Evolutionary conservation across 2,113 vertebrate genomes (phyloP), one percentile per base, ranked within the genome.

Genomic region (Lonchura striata): DNA sequence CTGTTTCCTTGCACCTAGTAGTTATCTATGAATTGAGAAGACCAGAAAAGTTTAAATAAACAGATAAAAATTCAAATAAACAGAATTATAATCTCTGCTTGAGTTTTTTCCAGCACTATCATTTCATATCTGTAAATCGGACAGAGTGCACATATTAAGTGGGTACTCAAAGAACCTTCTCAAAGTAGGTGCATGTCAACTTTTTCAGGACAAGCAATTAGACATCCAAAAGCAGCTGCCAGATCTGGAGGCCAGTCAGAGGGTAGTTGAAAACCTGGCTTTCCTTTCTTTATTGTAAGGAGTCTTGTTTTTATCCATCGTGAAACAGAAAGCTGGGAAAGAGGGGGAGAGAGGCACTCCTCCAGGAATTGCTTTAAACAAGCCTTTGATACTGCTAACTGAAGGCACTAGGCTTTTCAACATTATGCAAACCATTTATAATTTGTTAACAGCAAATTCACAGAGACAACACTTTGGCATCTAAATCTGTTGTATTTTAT

Each of bases 401-500:
- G 96, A 97, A 95, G 94, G 94, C 96, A 91, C 88, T 70, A 69
- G 88, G 94, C 95, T 98, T 98, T 97, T 97, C 92, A 97, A 95
- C 86, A 86, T 95, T 94, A 95, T 96, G 93, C 95, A 96, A 97
- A 92, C 95, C 96, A 95, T 97, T 97, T 97, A 96, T 95, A 97
- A 97, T 83, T 96, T 95, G 91, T 95, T 97, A 97, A 96, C 76
- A 97, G 96, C 27, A 74, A 97, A 97, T 97, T 96, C 92, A 93
- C 81, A 94, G 93, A 86, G 79, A 96, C 95, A 95, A 84, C 75
- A 75, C 85, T 97, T 95, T 92, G 95, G 93, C 95, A 96, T 97
- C 96, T 97, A 97, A 92, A 98, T 96, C 95, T 96, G 93, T 97
- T 97, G 95, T 96, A 96, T 96, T 97, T 97, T 97, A 97, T 97